These are phyloP conservation scores for Adrianichthys oophorus DNA, from an alignment of 2,797 vertebrate genomes.

Conservation along the genomic window DNA sequence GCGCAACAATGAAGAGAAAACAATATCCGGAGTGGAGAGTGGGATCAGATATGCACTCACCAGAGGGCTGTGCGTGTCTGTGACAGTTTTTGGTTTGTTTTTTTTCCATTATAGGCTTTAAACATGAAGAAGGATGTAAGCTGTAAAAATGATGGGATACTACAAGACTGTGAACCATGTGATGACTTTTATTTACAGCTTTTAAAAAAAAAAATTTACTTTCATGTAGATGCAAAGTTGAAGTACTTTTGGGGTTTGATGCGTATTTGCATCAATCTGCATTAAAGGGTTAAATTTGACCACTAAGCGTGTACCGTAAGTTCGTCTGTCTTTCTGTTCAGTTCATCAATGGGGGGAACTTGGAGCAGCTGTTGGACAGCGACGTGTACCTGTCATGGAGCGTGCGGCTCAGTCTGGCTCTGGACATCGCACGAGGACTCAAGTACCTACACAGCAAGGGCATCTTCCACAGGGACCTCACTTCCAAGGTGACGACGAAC, in stretches of 20 bases:
- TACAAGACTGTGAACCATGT: no score
- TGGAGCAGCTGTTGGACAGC: conserved; percentile 94
- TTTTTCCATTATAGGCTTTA: neutral
- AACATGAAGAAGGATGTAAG: no score
- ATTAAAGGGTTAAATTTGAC: no score
- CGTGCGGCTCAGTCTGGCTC: conserved; percentile 81
- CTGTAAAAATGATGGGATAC: no score
- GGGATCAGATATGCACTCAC: neutral
- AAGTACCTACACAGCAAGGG: conserved; percentile 93
- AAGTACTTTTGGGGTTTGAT: no score
- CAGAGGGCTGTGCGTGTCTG: neutral
- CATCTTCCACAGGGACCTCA: conserved; percentile 96
- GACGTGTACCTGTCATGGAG: conserved; percentile 85
- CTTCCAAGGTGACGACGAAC: conserved; percentile 86
- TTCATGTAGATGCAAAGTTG: no score
- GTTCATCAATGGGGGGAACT: conserved; percentile 95
- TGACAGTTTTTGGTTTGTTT: neutral
- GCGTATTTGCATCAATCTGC: no score
- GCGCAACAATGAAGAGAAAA: conserved; percentile 10
- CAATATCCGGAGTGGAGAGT: neutral
- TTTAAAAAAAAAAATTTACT: no score
- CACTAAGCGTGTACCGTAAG: no score
- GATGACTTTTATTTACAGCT: no score
- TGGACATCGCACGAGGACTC: conserved; percentile 89
- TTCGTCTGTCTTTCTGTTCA: conserved; percentile 41